phyloP scores from a whole-genome alignment of 2,888 invertebrate species.

The Fabriciana adippe region DNA sequence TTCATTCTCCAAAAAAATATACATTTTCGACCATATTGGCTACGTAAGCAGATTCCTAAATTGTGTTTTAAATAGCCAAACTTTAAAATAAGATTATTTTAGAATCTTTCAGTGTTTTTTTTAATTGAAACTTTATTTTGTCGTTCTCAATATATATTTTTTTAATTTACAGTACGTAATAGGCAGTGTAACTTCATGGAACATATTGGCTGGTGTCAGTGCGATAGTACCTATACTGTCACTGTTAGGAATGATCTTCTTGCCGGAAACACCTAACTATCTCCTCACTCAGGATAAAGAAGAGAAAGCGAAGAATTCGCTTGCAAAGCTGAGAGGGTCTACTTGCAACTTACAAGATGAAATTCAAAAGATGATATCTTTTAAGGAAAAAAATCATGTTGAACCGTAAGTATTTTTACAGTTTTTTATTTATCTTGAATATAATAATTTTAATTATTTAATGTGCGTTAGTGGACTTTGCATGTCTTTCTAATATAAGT shows the following conservation, averaged over 20 bases:
- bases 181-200: constrained; percentile 84
- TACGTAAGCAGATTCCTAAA: too few species aligned
- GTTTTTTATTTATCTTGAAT: not conserved
- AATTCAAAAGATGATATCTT: constrained; percentile 82
- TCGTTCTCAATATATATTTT: too few species aligned
- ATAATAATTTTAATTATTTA: not conserved
- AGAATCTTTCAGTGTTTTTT: too few species aligned
- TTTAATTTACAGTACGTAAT: constrained; percentile 78
- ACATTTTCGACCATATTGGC: too few species aligned
- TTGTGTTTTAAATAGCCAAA: too few species aligned
- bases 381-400: constrained; percentile 84
- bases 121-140: too few species aligned
- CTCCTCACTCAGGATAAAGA: constrained; percentile 83
- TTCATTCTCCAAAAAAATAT: too few species aligned
- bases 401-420: constrained; percentile 66
- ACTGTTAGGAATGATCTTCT: constrained; percentile 81
- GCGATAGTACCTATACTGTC: constrained; percentile 83
- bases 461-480: too few species aligned
- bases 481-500: too few species aligned
- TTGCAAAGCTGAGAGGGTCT: constrained; percentile 83
- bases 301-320: constrained; percentile 82
- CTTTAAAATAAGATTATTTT: too few species aligned
- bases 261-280: constrained; percentile 89
- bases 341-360: constrained; percentile 84
- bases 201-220: constrained; percentile 84